A percentile compares a stretch with the other conserved stretches of the same genome.
These are phyloP conservation scores for Merluccius polli DNA, from an alignment of 2,797 vertebrate species.

Conservation along the genomic window DNA sequence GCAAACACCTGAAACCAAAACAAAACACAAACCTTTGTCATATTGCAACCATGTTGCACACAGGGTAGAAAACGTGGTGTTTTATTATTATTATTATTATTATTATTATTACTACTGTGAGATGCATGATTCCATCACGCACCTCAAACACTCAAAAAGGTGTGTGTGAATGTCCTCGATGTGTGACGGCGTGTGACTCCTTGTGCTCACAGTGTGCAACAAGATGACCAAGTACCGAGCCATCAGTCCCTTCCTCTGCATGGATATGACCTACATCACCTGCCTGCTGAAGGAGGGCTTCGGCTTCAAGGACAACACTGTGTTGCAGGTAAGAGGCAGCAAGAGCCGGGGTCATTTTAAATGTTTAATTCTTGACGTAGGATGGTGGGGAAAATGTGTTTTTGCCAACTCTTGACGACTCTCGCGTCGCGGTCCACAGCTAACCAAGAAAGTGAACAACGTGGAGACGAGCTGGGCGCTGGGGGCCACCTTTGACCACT, in stretches of 20 bases:
- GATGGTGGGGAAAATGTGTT: background rate
- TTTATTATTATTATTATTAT: background rate
- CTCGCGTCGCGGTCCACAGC: slow-evolving; percentile 65
- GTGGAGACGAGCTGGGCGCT: slow-evolving; percentile 97
- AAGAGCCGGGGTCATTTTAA: background rate
- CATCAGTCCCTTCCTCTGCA: slow-evolving; percentile 93
- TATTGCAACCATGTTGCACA: slow-evolving; percentile 53
- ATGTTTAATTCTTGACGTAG: background rate
- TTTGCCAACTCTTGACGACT: background rate
- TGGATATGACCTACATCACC: slow-evolving; percentile 97
- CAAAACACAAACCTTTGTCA: slow-evolving; percentile 47
- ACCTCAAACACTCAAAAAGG: background rate
- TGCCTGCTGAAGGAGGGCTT: slow-evolving; percentile 95
- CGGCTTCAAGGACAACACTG: slow-evolving; percentile 88
- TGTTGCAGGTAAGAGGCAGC: slow-evolving; percentile 80
- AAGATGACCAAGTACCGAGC: slow-evolving; percentile 88
- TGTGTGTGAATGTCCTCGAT: background rate
- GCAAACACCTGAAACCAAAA: slow-evolving; percentile 31
- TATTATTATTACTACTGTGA: background rate
- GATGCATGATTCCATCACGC: background rate
- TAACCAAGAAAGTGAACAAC: slow-evolving; percentile 97
- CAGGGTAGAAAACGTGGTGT: slow-evolving; percentile 37
- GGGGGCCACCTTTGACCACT: slow-evolving; percentile 90
- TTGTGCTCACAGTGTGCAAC: slow-evolving; percentile 83
- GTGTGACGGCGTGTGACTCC: slow-evolving; percentile 23